Conservation (phyloP, 2,888 invertebrate species). For the Pyralis farinalis region DNA sequence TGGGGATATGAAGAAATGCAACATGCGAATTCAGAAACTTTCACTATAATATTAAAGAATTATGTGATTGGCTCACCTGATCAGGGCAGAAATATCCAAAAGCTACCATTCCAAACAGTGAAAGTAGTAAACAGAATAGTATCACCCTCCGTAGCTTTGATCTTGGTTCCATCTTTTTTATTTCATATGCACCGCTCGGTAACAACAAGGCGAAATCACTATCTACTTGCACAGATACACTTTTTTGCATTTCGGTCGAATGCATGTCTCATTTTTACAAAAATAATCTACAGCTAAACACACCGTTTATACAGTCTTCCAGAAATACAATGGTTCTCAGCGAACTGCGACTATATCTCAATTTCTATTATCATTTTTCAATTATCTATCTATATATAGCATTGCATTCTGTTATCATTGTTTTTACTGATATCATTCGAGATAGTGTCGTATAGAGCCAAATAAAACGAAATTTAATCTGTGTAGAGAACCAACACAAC, state of each 20-base stretch:
- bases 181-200: constrained; percentile 89
- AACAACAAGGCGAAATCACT: constrained; percentile 90
- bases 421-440: constrained; percentile 42
- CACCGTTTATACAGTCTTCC: constrained; percentile 42
- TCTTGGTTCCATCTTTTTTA: constrained; percentile 92
- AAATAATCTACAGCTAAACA: constrained; percentile 48
- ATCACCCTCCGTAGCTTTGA: constrained; percentile 90
- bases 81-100: constrained; percentile 95
- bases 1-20: no score
- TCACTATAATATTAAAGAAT: no score
- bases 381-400: constrained; percentile 34
- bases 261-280: constrained; percentile 79
- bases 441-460: constrained; percentile 41
- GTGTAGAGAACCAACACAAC: constrained; percentile 17
- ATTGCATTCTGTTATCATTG: constrained; percentile 49
- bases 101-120: constrained; percentile 92
- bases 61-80: constrained; percentile 88
- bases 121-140: constrained; percentile 90
- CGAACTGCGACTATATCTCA: constrained; percentile 22
- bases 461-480: constrained; percentile 52
- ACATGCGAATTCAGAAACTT: no score
- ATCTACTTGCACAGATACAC: constrained; percentile 92
- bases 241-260: constrained; percentile 84
- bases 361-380: constrained; percentile 35
- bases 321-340: constrained; percentile 4